Conservation (phyloP, 1,140 invertebrate species). For the Hylaeus anthracinus region DNA sequence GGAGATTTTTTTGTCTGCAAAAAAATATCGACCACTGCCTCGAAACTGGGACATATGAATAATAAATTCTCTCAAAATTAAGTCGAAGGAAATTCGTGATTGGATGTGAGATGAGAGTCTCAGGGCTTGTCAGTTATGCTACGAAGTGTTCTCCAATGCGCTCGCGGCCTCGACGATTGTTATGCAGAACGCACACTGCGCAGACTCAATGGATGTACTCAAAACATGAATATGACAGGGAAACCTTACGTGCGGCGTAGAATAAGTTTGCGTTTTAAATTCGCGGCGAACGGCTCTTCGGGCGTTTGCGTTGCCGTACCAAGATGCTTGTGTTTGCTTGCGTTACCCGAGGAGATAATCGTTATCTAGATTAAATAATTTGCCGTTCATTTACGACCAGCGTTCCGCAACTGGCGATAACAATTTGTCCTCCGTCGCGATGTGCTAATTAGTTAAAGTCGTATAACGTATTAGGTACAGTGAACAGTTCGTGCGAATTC, state of each 20-base stretch:
- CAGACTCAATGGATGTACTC: no score
- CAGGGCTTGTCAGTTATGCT: no score
- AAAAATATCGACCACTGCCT: no score
- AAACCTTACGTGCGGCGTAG: not conserved
- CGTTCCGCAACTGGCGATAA: not conserved
- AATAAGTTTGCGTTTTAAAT: slow-evolving; percentile 6
- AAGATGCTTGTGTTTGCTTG: slow-evolving; percentile 3
- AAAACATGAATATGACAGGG: not conserved
- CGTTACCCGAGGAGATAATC: slow-evolving; percentile 7
- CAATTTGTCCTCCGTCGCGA: slow-evolving; percentile 1
- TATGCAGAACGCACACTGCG: no score
- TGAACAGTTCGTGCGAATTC: no score
- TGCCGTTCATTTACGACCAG: not conserved
- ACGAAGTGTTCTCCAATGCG: no score
- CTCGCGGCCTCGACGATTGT: no score
- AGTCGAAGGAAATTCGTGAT: no score
- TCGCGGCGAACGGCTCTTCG: not conserved
- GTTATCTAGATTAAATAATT: slow-evolving; percentile 38
- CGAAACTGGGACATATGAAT: no score
- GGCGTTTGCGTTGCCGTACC: not conserved
- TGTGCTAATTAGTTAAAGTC: slow-evolving; percentile 1
- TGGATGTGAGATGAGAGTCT: no score
- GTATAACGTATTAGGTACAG: not conserved
- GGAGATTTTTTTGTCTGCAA: no score
- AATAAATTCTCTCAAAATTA: no score